Evolutionary conservation across 2,888 invertebrate genomes (phyloP).

Genomic region (Acrobasis consociella): DNA sequence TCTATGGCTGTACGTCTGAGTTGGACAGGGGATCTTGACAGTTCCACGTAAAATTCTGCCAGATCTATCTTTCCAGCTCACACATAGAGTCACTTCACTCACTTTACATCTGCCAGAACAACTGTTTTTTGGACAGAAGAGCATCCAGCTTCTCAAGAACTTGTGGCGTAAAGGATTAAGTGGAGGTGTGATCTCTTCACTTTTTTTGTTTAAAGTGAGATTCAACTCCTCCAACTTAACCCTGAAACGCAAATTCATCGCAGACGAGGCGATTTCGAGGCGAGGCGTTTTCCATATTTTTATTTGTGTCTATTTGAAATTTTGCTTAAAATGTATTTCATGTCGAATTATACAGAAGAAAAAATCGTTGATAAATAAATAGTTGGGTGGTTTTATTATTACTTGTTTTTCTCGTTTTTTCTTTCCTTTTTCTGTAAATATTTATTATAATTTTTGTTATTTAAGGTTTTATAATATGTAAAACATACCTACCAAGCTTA

Average conservation of each 20-base stretch:
- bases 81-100: constrained; percentile 65
- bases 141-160: constrained; percentile 22
- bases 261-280: constrained; percentile 38
- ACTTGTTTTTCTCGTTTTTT: too few relatives aligned
- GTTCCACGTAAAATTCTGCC: constrained; percentile 73
- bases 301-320: constrained; percentile 12
- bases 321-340: background rate
- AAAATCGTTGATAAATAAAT: too few relatives aligned
- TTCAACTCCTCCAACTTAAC: constrained; percentile 84
- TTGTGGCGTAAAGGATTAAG: constrained; percentile 73
- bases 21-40: constrained; percentile 84
- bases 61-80: constrained; percentile 85
- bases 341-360: background rate
- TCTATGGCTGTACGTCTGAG: constrained; percentile 74
- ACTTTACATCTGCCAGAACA: constrained; percentile 33
- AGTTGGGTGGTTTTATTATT: too few relatives aligned
- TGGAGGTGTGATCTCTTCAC: constrained; percentile 85
- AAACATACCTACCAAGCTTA: too few relatives aligned
- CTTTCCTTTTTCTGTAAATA: too few relatives aligned
- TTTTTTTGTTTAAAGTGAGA: constrained; percentile 82
- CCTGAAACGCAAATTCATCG: constrained; percentile 64
- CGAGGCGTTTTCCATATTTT: background rate
- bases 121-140: constrained; percentile 1
- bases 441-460: too few relatives aligned
- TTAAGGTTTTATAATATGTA: too few relatives aligned